phyloP scores from a whole-genome alignment of 2,797 vertebrate genomes.

The Phataginus tricuspis region DNA sequence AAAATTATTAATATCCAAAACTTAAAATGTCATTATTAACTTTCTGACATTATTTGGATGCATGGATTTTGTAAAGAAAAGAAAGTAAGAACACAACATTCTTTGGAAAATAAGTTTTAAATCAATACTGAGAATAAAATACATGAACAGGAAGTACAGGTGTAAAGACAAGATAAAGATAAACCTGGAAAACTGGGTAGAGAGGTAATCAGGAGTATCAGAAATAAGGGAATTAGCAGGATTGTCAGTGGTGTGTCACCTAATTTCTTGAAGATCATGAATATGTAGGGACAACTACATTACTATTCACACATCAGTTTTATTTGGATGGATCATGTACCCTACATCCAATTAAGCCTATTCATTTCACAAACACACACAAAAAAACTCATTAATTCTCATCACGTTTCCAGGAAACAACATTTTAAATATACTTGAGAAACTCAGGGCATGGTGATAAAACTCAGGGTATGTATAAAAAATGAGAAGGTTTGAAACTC shows the following conservation, averaged over 20 bases:
- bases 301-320: background rate
- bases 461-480: background rate
- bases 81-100: background rate
- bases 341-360: background rate
- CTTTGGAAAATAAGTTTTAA: background rate
- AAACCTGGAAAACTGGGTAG: background rate
- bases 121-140: background rate
- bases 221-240: background rate
- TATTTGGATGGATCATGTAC: background rate
- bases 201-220: background rate
- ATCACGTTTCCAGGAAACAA: background rate
- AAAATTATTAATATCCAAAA: background rate
- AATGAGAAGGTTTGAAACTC: background rate
- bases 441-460: background rate
- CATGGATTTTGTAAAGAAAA: background rate
- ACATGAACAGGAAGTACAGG: background rate
- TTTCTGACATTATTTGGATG: background rate
- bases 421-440: background rate
- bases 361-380: background rate
- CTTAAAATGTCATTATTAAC: background rate
- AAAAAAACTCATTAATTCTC: slow-evolving; percentile 6
- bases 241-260: background rate
- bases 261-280: background rate
- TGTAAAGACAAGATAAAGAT: background rate
- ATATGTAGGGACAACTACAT: background rate